Percentiles rank a stretch among this genome's conserved stretches.
phyloP scores from a whole-genome alignment of 2,113 vertebrate species.

The Osmerus eperlanus region DNA sequence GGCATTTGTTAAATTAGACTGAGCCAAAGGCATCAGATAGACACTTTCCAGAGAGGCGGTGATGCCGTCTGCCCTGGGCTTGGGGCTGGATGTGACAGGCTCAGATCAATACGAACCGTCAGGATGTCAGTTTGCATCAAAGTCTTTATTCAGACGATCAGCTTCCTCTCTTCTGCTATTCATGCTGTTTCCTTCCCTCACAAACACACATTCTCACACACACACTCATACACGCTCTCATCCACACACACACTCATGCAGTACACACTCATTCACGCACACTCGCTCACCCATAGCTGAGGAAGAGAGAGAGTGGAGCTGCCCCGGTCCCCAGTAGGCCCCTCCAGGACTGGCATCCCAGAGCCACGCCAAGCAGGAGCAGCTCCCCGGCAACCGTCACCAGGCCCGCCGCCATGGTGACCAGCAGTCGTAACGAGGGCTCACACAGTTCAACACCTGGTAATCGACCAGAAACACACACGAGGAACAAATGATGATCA shows the following conservation, averaged over 20 bases:
- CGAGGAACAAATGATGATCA: not conserved
- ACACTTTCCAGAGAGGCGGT: conserved; percentile 37
- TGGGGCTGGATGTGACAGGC: conserved; percentile 38
- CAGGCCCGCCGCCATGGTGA: conserved; percentile 78
- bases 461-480: conserved; percentile 22
- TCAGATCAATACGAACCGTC: conserved; percentile 55
- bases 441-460: conserved; percentile 86
- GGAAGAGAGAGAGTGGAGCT: conserved; percentile 80
- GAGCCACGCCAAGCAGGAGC: conserved; percentile 80
- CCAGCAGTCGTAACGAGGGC: conserved; percentile 78
- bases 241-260: not conserved
- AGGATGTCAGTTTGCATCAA: conserved; percentile 41
- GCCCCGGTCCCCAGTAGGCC: conserved; percentile 80
- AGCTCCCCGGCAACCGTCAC: conserved; percentile 80
- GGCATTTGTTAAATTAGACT: conserved; percentile 18
- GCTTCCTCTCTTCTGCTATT: not conserved
- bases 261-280: not conserved
- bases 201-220: not conserved
- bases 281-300: conserved; percentile 77
- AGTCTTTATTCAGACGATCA: conserved; percentile 11
- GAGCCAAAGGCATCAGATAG: conserved; percentile 10
- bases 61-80: conserved; percentile 45
- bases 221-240: not conserved
- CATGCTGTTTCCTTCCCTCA: not conserved
- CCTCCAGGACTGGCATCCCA: conserved; percentile 83